phyloP scores from a whole-genome alignment of 1,140 invertebrate species.

The Planococcus citri region DNA sequence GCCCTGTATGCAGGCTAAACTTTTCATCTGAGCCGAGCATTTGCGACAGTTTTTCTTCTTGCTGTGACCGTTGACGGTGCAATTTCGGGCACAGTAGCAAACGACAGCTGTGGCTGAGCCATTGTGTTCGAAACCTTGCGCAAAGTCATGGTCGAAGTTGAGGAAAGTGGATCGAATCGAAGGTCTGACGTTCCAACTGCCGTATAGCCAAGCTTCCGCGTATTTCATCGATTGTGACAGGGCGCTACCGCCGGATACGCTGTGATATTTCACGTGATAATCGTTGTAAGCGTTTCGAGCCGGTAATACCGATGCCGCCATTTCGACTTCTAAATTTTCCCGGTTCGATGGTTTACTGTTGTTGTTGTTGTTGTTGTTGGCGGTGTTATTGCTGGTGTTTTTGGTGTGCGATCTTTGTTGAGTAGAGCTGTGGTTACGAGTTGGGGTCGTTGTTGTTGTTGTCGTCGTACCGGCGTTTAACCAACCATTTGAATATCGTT shows the following conservation, averaged over 20 bases:
- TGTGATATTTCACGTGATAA: slow-evolving; percentile 29
- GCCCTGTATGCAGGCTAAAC: background rate
- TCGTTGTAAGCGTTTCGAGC: slow-evolving; percentile 4
- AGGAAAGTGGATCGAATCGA: slow-evolving; percentile 25
- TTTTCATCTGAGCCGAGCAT: slow-evolving; percentile 32
- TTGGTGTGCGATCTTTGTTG: too few species aligned
- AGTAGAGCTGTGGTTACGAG: too few species aligned
- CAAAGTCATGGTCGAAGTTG: background rate
- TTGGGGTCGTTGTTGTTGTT: background rate
- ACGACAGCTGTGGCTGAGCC: slow-evolving; percentile 45
- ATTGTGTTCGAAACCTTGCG: slow-evolving; percentile 24
- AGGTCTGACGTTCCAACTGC: slow-evolving; percentile 41
- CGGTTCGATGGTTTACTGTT: background rate
- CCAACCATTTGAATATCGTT: background rate
- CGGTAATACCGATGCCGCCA: slow-evolving; percentile 11
- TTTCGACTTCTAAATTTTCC: background rate
- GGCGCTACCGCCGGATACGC: slow-evolving; percentile 39
- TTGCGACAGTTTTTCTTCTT: slow-evolving; percentile 45
- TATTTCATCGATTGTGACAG: slow-evolving; percentile 69
- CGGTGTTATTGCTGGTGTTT: too few species aligned
- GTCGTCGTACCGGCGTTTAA: background rate
- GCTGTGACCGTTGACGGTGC: slow-evolving; percentile 49
- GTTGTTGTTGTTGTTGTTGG: background rate
- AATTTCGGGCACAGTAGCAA: slow-evolving; percentile 64
- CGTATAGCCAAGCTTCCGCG: slow-evolving; percentile 67